These are phyloP conservation scores for Coracopsis vasa DNA, from an alignment of 2,113 vertebrate species.

Conservation along the genomic window DNA sequence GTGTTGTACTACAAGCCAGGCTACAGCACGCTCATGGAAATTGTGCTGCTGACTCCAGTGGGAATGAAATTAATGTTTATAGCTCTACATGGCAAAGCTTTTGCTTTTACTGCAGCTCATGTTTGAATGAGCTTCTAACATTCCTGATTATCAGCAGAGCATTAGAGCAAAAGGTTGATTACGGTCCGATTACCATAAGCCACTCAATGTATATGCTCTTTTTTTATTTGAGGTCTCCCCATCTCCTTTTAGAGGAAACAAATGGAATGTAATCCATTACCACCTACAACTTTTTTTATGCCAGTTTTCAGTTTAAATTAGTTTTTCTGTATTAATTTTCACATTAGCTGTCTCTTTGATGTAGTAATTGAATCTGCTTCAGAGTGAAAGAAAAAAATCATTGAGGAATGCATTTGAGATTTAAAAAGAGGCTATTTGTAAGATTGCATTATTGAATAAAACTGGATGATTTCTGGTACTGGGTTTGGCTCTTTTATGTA, in stretches of 20 bases:
- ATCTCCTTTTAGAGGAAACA: background rate
- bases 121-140: background rate
- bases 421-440: background rate
- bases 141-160: background rate
- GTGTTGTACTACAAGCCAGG: background rate
- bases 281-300: background rate
- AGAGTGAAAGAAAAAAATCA: background rate
- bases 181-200: background rate
- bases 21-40: fast-evolving
- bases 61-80: background rate
- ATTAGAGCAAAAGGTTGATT: background rate
- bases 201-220: background rate
- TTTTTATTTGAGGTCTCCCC: background rate
- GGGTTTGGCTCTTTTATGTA: background rate
- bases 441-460: background rate
- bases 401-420: background rate
- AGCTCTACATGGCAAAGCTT: background rate
- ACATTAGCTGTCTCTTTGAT: background rate
- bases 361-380: background rate
- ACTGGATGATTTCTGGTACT: background rate
- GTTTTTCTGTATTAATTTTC: slow-evolving; percentile 4
- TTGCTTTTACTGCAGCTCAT: background rate
- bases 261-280: background rate
- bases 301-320: background rate
- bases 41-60: background rate